Evolutionary conservation across 2,888 invertebrate species (phyloP).

Genomic region (Crioceris asparagi): DNA sequence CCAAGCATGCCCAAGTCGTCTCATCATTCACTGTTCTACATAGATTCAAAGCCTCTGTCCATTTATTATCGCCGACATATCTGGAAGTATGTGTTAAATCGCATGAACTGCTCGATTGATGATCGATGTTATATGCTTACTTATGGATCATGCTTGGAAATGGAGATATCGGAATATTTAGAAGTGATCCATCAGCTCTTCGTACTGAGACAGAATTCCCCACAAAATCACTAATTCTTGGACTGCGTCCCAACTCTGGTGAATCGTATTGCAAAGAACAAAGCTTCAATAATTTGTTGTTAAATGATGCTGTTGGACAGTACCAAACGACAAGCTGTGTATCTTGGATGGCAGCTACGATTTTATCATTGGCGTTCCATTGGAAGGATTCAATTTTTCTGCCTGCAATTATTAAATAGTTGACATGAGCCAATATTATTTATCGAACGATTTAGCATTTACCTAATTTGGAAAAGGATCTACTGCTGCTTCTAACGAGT

Average conservation of each 20-base stretch:
- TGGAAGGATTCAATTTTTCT: conserved; percentile 44
- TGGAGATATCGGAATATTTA: conserved; percentile 62
- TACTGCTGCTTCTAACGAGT: conserved; percentile 53
- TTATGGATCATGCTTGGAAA: conserved; percentile 50
- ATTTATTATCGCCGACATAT: conserved; percentile 63
- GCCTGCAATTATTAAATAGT: conserved; percentile 35
- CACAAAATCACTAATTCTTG: conserved; percentile 69
- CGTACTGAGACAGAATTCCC: conserved; percentile 77
- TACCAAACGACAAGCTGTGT: conserved; percentile 72
- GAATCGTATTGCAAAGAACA: conserved; percentile 47
- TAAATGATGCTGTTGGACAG: conserved; percentile 65
- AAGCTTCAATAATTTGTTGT: conserved; percentile 54
- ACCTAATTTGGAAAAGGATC: conserved; percentile 67
- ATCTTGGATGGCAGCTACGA: conserved; percentile 69
- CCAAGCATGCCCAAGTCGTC: conserved; percentile 89
- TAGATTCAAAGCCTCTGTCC: conserved; percentile 42
- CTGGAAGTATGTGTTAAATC: conserved; percentile 27
- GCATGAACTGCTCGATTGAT: no score
- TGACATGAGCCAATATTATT: neutral
- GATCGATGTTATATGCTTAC: conserved; percentile 23
- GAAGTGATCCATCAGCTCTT: conserved; percentile 78
- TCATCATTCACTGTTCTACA: conserved; percentile 40
- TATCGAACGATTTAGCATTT: conserved; percentile 14
- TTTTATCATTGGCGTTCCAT: conserved; percentile 70
- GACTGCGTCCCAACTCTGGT: conserved; percentile 75